Base-by-base conservation (phyloP, 1,140 invertebrate species). In the Rhagoletis pomonella region DNA sequence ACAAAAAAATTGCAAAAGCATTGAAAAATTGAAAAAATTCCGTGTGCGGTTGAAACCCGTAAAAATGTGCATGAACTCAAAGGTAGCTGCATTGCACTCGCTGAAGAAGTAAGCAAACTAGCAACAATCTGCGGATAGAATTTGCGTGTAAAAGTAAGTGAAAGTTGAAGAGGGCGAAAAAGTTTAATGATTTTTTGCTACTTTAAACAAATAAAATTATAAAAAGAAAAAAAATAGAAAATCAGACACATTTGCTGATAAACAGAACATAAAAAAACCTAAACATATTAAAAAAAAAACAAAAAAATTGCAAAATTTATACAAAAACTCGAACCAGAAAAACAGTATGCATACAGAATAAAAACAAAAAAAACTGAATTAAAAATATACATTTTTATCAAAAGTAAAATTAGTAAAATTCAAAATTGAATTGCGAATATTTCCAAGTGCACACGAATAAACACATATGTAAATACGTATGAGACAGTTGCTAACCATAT, bases 241-340 rank as follows among this genome's bases (percentile, higher is more conserved):
- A n/a, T 55, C 73, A 81, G 47, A 55, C n/a, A 55, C 17, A 55
- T 47, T 5, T 47, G 73, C 73, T 81, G 73, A 81, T 14, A 19
- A 81, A 47, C 47, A 55, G 73, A 81, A 55, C 47, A 55, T 55
- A 81, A 81, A 81, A 67, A 29, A 29, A 29, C 29, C 29, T 29
- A 29, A 29, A 19, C 4, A 67, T 29, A 81, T 55, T 7, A 81
- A 81, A 81, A 81, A 50, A 50, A 81, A 81, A 12, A 62, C 60
- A 62, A 81, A 81, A 81, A 81, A 81, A 81, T 81, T 42, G 73
- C n/a, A 81, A 81, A 81, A 81, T 81, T 81, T 55, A 81, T 55
- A 81, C 17, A 55, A 81, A 81, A 81, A 81, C 73, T 17, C 47
- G 44, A n/a, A 50, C 73, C 73, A 81, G 73, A 81, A 81, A 81